Base-by-base conservation (phyloP, 2,888 invertebrate species). In the Ophion ellenae region DNA sequence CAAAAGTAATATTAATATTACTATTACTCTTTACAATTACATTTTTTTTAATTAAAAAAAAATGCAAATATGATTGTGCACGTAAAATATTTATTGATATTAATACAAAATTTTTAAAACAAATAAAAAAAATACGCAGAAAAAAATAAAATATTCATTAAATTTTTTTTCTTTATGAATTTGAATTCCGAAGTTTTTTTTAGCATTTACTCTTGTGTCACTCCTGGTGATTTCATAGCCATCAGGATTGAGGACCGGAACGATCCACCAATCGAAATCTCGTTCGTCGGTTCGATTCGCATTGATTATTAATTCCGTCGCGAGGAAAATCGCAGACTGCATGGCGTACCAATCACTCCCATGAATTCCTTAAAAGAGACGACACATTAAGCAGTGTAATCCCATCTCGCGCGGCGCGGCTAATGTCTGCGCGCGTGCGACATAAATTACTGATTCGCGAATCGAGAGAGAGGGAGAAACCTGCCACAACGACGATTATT, bases 401-500 rank as follows among this genome's bases (percentile, higher is more conserved):
- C 63, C 32, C 45, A 61, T 47, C 66, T 24, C 47, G 24, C 73
- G 24, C 61, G 32, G 45, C 24, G 24, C 24, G 32, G 17, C 67
- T 59, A 61, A 75, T 75, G 36, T 40, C 40, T 40, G 40, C 40
- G 9, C 40, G 6, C 11, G 2, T 57, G 67, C 80, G 45, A 76
- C 73, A 57, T 80, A 67, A 83, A 77, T 77, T 59, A 80, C 71
- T 47, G 63, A 80, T 77, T 28, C 53, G 14, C 24, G 24, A 40
- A 40, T 40, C 24, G 28, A 24, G 45, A 32, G 32, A 24, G 45
- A 47, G 14, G 40, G 61, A n/a, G 24, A 9, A 66, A 86, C 86
- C 86, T 77, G 86, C 86, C 20, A 86, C 86, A 77, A 86, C 83
- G 80, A 86, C 74, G 14, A 83, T 86, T 86, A 83, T 86, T 57